Evolutionary conservation across 2,888 invertebrate species (phyloP).

Genomic region (Protodeltote pygarga): DNA sequence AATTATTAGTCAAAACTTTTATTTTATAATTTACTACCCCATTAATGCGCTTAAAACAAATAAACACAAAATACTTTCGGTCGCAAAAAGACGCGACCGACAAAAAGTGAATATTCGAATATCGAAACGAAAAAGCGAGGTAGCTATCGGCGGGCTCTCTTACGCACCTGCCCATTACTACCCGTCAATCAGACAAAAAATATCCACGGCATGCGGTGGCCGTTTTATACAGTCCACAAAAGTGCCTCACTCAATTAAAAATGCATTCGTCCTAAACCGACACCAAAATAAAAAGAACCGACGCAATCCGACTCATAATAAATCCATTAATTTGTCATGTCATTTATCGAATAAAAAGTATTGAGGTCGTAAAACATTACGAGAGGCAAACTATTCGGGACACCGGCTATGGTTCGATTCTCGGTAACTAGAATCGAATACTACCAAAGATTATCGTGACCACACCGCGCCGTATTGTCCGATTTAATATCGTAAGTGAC

Average conservation of each 20-base stretch:
- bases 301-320: constrained; percentile 83
- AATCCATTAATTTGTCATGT: constrained; percentile 87
- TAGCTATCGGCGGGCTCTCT: constrained; percentile 77
- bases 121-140: constrained; percentile 79
- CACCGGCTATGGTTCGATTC: constrained; percentile 62
- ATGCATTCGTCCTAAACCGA: constrained; percentile 85
- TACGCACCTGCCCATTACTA: constrained; percentile 86
- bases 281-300: constrained; percentile 76
- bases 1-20: constrained; percentile 23
- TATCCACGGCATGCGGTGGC: constrained; percentile 81
- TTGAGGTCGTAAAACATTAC: constrained; percentile 69
- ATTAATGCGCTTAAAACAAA: constrained; percentile 61
- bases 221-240: constrained; percentile 85
- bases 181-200: constrained; percentile 86
- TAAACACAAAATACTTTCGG: constrained; percentile 67
- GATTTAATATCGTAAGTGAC: constrained; percentile 78
- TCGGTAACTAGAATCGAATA: constrained; percentile 77
- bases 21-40: constrained; percentile 58
- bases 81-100: constrained; percentile 71
- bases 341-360: constrained; percentile 78
- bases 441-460: constrained; percentile 77
- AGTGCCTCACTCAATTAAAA: constrained; percentile 87
- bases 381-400: constrained; percentile 63
- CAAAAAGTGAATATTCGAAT: constrained; percentile 73
- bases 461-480: constrained; percentile 71